Conservation (phyloP, 2,113 vertebrate genomes). For the Pseudonaja textilis region DNA sequence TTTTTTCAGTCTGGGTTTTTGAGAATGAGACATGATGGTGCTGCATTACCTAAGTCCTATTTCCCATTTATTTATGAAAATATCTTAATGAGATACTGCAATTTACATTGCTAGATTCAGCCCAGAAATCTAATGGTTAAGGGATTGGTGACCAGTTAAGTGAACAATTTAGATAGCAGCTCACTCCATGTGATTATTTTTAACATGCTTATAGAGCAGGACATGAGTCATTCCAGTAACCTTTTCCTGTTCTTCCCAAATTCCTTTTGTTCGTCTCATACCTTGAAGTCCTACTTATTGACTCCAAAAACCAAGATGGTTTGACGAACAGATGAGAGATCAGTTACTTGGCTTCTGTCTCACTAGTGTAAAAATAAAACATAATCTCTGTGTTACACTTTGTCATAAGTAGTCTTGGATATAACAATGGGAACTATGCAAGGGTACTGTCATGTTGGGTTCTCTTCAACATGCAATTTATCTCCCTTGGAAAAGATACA, state of each 20-base stretch:
- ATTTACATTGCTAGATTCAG: background rate
- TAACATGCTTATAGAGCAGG: background rate
- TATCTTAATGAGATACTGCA: background rate
- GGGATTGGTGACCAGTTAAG: background rate
- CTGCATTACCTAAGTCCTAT: background rate
- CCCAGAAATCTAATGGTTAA: background rate
- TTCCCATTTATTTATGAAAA: slow-evolving; percentile 14
- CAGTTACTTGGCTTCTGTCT: background rate
- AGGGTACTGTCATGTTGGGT: background rate
- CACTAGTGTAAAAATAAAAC: background rate
- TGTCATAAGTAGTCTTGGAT: background rate
- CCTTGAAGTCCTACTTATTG: background rate
- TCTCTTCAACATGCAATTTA: background rate
- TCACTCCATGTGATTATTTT: background rate
- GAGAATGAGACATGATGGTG: background rate
- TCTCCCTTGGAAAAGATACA: background rate
- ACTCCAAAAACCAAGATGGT: background rate
- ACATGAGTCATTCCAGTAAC: background rate
- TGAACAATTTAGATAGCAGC: background rate
- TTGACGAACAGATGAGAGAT: background rate
- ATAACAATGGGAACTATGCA: background rate
- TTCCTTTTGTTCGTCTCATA: background rate
- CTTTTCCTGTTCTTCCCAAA: background rate
- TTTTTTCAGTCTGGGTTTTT: background rate
- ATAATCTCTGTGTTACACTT: background rate